Percentiles rank a stretch among this genome's conserved stretches.
These are phyloP conservation scores for Phalacrocorax carbo DNA, from an alignment of 2,113 vertebrate species.

Conservation along the genomic window DNA sequence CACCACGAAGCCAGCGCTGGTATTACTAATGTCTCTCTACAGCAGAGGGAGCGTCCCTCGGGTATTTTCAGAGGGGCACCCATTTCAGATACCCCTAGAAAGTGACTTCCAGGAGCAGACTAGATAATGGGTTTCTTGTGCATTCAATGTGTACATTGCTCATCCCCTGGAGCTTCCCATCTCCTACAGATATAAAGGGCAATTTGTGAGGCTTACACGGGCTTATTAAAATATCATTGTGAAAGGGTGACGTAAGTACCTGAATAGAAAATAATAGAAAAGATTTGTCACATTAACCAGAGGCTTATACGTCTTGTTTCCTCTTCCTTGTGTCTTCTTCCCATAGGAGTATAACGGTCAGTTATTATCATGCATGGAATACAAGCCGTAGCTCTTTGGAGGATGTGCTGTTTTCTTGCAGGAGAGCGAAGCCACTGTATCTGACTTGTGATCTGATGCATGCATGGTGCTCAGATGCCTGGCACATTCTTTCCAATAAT, in stretches of 20 bases:
- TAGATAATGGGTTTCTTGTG: background rate
- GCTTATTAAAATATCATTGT: constrained; percentile 20
- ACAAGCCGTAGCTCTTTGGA: background rate
- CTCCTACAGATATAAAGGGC: background rate
- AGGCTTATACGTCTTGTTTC: background rate
- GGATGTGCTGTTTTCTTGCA: background rate
- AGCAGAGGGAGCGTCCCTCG: background rate
- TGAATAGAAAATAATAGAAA: background rate
- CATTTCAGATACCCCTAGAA: background rate
- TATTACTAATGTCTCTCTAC: background rate
- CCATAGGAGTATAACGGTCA: background rate
- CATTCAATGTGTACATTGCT: background rate
- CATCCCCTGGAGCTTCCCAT: constrained; percentile 19
- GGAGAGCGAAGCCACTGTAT: background rate
- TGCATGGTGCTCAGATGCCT: background rate
- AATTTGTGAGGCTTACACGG: constrained; percentile 31
- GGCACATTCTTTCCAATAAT: constrained; percentile 20
- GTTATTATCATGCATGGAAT: background rate
- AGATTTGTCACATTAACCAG: background rate
- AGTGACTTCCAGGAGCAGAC: background rate
- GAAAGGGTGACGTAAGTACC: background rate
- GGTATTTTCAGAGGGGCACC: background rate
- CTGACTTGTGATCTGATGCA: background rate
- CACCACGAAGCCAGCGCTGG: accelerated
- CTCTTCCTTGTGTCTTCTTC: background rate